A percentile compares a stretch with the other conserved stretches of the same genome.
Conservation (phyloP, 2,888 invertebrate species). For the Agrilus biguttatus region DNA sequence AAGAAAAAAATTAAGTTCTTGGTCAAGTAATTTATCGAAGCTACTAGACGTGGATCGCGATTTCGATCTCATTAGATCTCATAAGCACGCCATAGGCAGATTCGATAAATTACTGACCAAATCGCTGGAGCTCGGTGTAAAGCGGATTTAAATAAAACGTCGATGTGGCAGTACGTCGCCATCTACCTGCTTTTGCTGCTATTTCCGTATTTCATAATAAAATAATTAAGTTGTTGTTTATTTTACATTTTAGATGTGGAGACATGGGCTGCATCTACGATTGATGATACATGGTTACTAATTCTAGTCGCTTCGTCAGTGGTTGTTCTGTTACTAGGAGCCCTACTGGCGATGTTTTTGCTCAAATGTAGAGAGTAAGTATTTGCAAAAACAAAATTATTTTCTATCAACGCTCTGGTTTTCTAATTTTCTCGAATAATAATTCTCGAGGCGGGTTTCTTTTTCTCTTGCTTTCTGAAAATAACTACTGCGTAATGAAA, state of each 20-base stretch:
- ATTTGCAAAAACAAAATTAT: constrained; percentile 1
- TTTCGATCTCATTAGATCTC: too few species aligned
- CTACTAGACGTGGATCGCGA: too few species aligned
- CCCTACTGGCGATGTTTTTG: constrained; percentile 61
- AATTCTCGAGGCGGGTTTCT: too few species aligned
- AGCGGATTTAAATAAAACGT: too few species aligned
- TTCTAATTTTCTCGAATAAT: not conserved
- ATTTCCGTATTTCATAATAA: too few species aligned
- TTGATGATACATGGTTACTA: constrained; percentile 72
- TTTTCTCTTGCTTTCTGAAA: not conserved
- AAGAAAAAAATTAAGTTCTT: too few species aligned
- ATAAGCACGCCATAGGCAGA: too few species aligned
- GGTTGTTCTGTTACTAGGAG: constrained; percentile 64
- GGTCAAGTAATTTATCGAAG: too few species aligned
- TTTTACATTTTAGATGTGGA: constrained; percentile 22
- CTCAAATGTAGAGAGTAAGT: constrained; percentile 76
- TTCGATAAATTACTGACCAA: too few species aligned
- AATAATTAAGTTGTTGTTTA: not conserved
- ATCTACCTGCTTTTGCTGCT: too few species aligned
- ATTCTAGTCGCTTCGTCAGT: constrained; percentile 67
- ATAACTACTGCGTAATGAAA: not conserved
- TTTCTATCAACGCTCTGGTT: not conserved
- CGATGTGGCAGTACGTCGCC: too few species aligned
- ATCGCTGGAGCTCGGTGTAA: too few species aligned
- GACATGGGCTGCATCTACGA: constrained; percentile 45